phyloP scores from a whole-genome alignment of 2,797 vertebrate genomes.

The Sebastes glaucus region DNA sequence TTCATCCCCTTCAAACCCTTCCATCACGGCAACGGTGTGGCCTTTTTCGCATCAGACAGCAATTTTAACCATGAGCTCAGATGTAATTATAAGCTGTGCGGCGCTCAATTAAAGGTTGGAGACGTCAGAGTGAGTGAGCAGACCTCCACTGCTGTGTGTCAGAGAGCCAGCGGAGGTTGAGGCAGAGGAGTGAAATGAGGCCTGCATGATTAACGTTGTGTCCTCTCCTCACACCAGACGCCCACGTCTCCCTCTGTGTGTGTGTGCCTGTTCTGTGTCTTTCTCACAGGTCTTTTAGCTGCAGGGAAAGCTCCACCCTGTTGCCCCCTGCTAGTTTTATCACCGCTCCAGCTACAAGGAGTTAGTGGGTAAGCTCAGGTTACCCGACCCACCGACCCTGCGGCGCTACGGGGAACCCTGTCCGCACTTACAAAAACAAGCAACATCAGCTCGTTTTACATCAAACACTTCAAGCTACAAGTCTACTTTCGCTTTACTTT shows the following conservation, averaged over 20 bases:
- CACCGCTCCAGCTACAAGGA: slow-evolving; percentile 69
- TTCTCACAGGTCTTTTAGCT: slow-evolving; percentile 38
- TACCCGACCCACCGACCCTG: slow-evolving; percentile 68
- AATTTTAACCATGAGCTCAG: slow-evolving; percentile 73
- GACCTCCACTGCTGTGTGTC: slow-evolving; percentile 72
- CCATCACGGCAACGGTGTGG: slow-evolving; percentile 31
- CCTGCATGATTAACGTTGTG: slow-evolving; percentile 67
- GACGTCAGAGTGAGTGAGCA: slow-evolving; percentile 67
- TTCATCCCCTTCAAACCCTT: slow-evolving; percentile 31
- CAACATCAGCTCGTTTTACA: slow-evolving; percentile 75
- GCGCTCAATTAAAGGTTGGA: slow-evolving; percentile 70
- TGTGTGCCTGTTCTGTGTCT: slow-evolving; percentile 27
- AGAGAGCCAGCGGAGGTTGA: slow-evolving; percentile 60
- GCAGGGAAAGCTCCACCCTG: slow-evolving; percentile 44
- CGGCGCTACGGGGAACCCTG: slow-evolving; percentile 58
- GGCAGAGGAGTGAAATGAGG: slow-evolving; percentile 65
- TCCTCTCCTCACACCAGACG: slow-evolving; percentile 51
- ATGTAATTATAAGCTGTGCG: slow-evolving; percentile 69
- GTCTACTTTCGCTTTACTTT: slow-evolving; percentile 42
- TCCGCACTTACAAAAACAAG: slow-evolving; percentile 80
- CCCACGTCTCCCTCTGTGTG: slow-evolving; percentile 40
- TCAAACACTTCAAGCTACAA: slow-evolving; percentile 53
- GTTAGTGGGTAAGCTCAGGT: slow-evolving; percentile 70
- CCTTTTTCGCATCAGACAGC: slow-evolving; percentile 62
- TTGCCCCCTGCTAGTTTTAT: slow-evolving; percentile 63